Base-by-base conservation (phyloP, 2,113 vertebrate genomes). In the Chionis minor region DNA sequence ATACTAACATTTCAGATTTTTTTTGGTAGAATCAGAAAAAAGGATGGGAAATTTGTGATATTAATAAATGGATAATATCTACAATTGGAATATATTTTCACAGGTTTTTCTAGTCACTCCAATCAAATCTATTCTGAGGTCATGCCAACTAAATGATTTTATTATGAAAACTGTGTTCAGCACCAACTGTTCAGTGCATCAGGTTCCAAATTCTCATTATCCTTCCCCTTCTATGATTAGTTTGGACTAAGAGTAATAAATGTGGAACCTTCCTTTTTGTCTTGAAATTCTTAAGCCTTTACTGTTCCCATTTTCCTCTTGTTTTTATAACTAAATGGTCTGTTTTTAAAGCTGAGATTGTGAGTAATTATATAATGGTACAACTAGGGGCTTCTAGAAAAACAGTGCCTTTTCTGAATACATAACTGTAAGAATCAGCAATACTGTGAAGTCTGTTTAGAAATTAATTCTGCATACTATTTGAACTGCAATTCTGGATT, bases 391-490 rank as follows among this genome's bases (percentile, higher is more conserved):
- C 45, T 52, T 90, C 61, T 74, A 69, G 80, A 77, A 88, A 40
- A 94, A 70, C 6, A 51, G 5, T 47, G 10, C 45, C 8, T 83
- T 86, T 75, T 88, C 62, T 81, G 59, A 52, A 28, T 61, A 32
- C 20, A 10, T 51, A 27, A 45, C 51, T 93, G 22, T 90, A 83
- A 88, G 51, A 90, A 82, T 52, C 67, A 70, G 33, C n/a, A 47
- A 3, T 59, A 33, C 59, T 63, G 28, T 38, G 32, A 81, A 70
- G 28, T 49, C 62, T 55, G 32, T 56, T 88, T 85, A 83, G 63
- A 92, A 86, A 83, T 90, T n/a, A 86, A 32, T 90, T 96, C 79
- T 93, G 44, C 70, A 24, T 95, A 33, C 51, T 77, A 30, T 83
- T 80, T 88, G 35, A 92, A 42, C 81, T 81, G 92, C 59, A 59